Base-by-base conservation (phyloP, 2,113 vertebrate species). In the Forbesichthys agassizii region DNA sequence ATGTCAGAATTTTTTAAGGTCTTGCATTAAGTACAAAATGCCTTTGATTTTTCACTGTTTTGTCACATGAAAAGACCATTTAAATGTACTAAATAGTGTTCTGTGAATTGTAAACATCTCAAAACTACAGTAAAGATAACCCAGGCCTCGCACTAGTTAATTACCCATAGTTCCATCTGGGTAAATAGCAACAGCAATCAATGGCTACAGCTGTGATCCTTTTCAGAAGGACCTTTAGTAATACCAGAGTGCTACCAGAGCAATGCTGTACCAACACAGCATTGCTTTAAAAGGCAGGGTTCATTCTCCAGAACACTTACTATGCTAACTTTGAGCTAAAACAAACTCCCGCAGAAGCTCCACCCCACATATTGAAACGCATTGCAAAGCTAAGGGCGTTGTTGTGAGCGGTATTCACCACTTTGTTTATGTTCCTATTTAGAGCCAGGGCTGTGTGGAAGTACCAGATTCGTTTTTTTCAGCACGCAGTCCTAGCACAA, bases 81-180 rank as follows among this genome's bases (percentile, higher is more conserved):
- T 42, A 57, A 66, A 48, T 48, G 54, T 69, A 14, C 7, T 4
- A 64, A 65, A 12, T 14, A 5, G 27, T 71, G 36, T 64, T 51
- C 12, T n/a, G 52, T 14, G 52, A n/a, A 14, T 54, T 54, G n/a
- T 5, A 54, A 14, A 54, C 52, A 4, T n/a, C 12, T 7, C n/a
- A 54, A n/a, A 14, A 54, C 13, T n/a, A 14, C 52, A 54, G 14
- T 14, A 20, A 20, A 20, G 20, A 20, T n/a, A 42, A 33, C 42
- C 0, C 11, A 42, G 9, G 18, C 52, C 48, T 48, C 7, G 42
- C 2, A 57, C 3, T 20, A 51, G 3, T n/a, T 33, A 20, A 52
- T 6, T 42, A 42, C 5, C 36, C 36, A 42, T 42, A 42, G 14
- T 33, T 54, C 52, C 52, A 54, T 4, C 13, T n/a, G 2, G 64